Evolutionary conservation across 2,113 vertebrate species (phyloP).

Genomic region (Mormyrus iriodes): DNA sequence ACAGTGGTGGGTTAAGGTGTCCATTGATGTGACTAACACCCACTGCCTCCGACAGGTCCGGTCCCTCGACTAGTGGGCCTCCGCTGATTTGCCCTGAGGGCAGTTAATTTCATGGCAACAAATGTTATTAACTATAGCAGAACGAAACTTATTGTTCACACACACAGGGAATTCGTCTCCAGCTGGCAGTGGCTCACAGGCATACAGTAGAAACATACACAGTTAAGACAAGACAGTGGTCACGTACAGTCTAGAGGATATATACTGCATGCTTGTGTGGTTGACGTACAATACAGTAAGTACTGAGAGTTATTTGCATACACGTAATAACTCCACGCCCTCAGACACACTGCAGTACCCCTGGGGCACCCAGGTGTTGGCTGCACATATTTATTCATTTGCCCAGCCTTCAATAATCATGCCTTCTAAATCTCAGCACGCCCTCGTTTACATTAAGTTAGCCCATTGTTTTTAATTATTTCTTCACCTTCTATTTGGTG

Average conservation of each 20-base stretch:
- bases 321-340: background rate
- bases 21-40: background rate
- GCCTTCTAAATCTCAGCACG: background rate
- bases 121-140: background rate
- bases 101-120: background rate
- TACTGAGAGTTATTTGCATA: background rate
- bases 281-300: background rate
- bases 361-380: background rate
- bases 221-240: background rate
- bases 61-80: background rate
- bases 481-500: constrained; percentile 18
- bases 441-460: background rate
- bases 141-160: background rate
- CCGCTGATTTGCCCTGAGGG: background rate
- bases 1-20: background rate
- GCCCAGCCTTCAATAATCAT: background rate
- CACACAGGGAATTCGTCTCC: background rate
- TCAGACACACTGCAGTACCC: background rate
- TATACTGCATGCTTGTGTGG: background rate
- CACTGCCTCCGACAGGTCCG: background rate
- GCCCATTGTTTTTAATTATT: background rate
- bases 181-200: background rate
- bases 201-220: background rate
- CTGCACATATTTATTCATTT: background rate
- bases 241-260: background rate